Evolutionary conservation across 2,888 invertebrate species (phyloP).

Genomic region (Crossocerus cetratus): DNA sequence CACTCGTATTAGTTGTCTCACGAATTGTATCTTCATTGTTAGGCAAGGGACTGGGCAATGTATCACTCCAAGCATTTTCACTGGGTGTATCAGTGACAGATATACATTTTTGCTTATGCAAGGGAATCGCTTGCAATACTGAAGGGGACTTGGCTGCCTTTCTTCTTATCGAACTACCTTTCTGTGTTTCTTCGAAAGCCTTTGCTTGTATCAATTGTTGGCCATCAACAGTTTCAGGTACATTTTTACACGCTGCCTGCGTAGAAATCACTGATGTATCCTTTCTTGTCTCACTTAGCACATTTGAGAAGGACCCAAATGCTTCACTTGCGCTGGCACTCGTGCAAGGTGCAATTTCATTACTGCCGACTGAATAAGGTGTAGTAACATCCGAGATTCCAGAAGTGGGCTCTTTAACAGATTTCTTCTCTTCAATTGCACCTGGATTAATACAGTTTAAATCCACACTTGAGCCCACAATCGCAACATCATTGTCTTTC

Average conservation of each 20-base stretch:
- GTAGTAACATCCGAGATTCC: neutral
- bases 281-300: neutral
- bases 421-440: neutral
- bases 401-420: neutral
- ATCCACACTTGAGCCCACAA: neutral
- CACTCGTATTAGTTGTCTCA: slow-evolving; percentile 5
- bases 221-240: neutral
- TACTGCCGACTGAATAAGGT: neutral
- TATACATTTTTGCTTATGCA: neutral
- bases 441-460: neutral
- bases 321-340: neutral
- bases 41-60: neutral
- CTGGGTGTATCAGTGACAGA: neutral
- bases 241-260: neutral
- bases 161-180: neutral
- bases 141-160: neutral
- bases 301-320: neutral
- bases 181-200: neutral
- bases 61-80: neutral
- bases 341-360: neutral
- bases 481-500: neutral
- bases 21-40: slow-evolving; percentile 10
- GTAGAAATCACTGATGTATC: neutral
- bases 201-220: neutral
- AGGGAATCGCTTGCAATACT: neutral